Base-by-base conservation (phyloP, 2,888 invertebrate genomes). In the Brenthis hecate region DNA sequence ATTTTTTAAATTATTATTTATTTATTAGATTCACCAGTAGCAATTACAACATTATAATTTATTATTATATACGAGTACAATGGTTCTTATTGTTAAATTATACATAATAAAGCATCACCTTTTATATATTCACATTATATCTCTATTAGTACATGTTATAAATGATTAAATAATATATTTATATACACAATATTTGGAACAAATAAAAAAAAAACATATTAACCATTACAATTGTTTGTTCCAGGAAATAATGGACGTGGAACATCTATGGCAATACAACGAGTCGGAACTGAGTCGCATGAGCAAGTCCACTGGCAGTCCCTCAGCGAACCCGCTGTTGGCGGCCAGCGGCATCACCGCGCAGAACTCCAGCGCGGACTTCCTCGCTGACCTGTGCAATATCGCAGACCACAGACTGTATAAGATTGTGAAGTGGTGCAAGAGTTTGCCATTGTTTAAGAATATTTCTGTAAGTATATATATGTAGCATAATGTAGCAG, bases 401-500 rank as follows among this genome's bases (percentile, higher is more conserved):
- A 98, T 98, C 72, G 99, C 99, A 57, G 99, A 99, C 88, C 97
- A 98, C 87, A 94, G 99, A 60, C 94, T 99, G 19, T 99, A 99
- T 87, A 98, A 99, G 93, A 98, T 99, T 77, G 99, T 99, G 73
- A 98, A 99, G 85, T 99, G 99, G 99, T 99, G 99, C 93, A 98
- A 99, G 87, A 98, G 98, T 87, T 92, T 99, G 85, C 99, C 99
- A 16, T 94, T 99, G 36, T 99, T 99, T 86, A 98, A 98, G 86
- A 98, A 98, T 89, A 98, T 99, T 79, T 97, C 98, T 80, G 98
- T 98, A 81, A 94, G 95, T 89, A 53, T 47, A 19, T 19, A 19
- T 19, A 19, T 19, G 19, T 19, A 19, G 19, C 19, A 19, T 19
- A 19, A 32, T 6, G 6, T 48, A n/a, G 50, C 13, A 23, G 23